These are phyloP conservation scores for Danionella cerebrum DNA, from an alignment of 2,113 vertebrate species.

Conservation along the genomic window DNA sequence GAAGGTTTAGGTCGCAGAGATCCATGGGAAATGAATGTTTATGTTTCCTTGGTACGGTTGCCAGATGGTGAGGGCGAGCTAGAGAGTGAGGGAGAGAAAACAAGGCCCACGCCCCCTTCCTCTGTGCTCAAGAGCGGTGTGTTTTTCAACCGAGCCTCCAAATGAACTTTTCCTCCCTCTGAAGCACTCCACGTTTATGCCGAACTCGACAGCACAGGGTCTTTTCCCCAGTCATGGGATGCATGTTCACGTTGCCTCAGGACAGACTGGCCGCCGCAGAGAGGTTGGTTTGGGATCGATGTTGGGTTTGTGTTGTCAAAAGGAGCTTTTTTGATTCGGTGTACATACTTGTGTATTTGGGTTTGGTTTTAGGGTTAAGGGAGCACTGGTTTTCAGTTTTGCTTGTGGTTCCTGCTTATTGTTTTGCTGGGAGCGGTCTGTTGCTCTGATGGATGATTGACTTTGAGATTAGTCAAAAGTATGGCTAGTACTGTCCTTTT, in stretches of 20 bases:
- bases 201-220: neutral
- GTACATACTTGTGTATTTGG: neutral
- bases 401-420: no score
- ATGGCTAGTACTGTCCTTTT: no score
- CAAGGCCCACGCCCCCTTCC: neutral
- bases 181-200: neutral
- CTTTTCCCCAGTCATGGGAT: constrained; percentile 60
- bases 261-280: constrained; percentile 50
- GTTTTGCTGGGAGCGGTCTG: no score
- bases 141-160: neutral
- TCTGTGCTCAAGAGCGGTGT: neutral
- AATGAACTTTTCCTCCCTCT: neutral
- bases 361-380: neutral
- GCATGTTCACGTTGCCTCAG: constrained; percentile 56
- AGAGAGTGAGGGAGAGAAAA: neutral
- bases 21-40: constrained; percentile 60
- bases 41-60: constrained; percentile 1
- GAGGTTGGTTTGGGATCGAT: constrained; percentile 63
- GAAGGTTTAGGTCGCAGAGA: constrained; percentile 41
- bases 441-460: no score
- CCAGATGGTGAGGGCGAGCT: constrained; percentile 8
- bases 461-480: no score
- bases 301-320: neutral
- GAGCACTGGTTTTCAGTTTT: no score
- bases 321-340: neutral